A percentile compares a stretch with the other conserved stretches of the same genome.
Evolutionary conservation across 2,888 invertebrate genomes (phyloP).

Genomic region (Harmothoe impar): DNA sequence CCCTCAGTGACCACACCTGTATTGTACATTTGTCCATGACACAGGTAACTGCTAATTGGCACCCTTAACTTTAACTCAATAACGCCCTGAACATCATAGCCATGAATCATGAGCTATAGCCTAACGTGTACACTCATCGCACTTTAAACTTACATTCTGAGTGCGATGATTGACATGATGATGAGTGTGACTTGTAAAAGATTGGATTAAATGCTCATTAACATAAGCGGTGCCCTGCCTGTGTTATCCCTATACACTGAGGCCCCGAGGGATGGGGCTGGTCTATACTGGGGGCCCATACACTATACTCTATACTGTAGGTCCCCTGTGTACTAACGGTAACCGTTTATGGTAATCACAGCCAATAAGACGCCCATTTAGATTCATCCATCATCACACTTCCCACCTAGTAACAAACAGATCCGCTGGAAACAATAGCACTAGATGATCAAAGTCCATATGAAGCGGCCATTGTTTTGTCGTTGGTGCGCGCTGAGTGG

Average conservation of each 20-base stretch:
- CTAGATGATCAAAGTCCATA: neutral
- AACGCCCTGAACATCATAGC: neutral
- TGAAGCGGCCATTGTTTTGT: conserved; percentile 24
- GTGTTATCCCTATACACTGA: neutral
- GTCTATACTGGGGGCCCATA: too few species aligned
- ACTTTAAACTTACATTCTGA: neutral
- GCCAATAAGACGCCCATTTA: conserved; percentile 8
- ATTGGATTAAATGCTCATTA: neutral
- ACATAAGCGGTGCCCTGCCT: neutral
- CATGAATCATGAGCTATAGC: neutral
- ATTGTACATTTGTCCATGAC: neutral
- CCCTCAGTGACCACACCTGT: too few species aligned
- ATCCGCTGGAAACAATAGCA: neutral
- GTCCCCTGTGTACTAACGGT: neutral
- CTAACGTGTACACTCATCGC: neutral
- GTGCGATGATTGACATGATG: neutral
- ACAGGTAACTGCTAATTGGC: neutral
- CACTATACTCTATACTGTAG: too few species aligned
- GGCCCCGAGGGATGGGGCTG: neutral
- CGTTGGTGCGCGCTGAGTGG: neutral
- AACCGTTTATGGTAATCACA: conserved; percentile 4
- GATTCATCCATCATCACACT: neutral
- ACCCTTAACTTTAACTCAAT: neutral
- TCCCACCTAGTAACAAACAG: conserved; percentile 1
- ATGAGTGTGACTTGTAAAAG: neutral